A percentile compares a stretch with the other conserved stretches of the same genome.
These are phyloP conservation scores for Pristionchus exspectatus DNA, from an alignment of 2,888 invertebrate species.

Conservation along the genomic window DNA sequence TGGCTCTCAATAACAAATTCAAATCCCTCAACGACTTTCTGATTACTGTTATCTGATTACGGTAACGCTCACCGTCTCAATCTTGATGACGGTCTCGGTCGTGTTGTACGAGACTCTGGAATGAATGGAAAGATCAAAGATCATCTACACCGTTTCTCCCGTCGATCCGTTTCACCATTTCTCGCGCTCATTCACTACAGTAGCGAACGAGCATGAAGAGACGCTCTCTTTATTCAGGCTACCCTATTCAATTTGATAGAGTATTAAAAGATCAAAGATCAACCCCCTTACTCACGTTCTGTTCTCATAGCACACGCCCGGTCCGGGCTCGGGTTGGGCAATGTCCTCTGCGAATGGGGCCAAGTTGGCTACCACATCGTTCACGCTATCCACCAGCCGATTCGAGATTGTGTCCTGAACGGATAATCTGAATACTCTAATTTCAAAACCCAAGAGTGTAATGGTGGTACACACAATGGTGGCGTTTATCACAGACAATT, in stretches of 20 bases:
- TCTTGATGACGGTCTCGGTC: conserved; percentile 40
- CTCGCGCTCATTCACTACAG: no score
- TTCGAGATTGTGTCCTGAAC: conserved; percentile 4
- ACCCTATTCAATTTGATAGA: no score
- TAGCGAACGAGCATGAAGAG: no score
- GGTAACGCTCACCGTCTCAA: conserved; percentile 10
- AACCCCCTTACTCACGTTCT: neutral
- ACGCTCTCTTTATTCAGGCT: no score
- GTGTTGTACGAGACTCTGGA: conserved; percentile 43
- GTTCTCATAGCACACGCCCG: conserved; percentile 40
- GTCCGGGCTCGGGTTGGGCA: neutral
- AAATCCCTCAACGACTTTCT: neutral
- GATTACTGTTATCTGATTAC: neutral
- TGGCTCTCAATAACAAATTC: neutral
- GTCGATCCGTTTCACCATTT: no score
- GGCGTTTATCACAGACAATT: no score
- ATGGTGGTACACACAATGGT: no score
- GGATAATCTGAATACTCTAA: neutral
- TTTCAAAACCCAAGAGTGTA: no score
- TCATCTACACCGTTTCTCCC: neutral
- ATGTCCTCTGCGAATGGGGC: conserved; percentile 9
- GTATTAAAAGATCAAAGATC: conserved; percentile 36
- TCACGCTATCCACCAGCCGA: neutral
- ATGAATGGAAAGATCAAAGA: neutral
- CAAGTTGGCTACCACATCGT: neutral